Conservation (phyloP, 2,797 vertebrate genomes). For the Pangasius mekongensis region DNA sequence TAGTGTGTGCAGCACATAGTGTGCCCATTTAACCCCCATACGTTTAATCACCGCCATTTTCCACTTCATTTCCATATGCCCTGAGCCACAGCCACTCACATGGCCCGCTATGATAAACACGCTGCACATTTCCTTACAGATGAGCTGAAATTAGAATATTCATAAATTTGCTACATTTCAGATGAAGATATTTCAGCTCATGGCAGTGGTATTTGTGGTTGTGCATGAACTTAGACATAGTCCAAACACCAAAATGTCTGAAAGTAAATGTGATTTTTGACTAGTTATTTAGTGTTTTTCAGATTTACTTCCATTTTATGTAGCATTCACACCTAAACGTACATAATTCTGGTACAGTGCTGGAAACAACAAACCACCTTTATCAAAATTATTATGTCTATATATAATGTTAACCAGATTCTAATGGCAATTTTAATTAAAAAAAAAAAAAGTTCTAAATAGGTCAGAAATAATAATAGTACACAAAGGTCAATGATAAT, state of each 20-base stretch:
- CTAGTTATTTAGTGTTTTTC: background rate
- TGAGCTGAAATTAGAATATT: slow-evolving; percentile 11
- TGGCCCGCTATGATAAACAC: slow-evolving; percentile 57
- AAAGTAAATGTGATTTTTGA: background rate
- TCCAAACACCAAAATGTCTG: background rate
- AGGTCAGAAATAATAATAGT: background rate
- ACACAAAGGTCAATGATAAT: background rate
- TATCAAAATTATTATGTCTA: background rate
- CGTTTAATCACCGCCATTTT: slow-evolving; percentile 71
- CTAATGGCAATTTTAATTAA: background rate
- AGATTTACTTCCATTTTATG: background rate
- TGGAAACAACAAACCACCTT: background rate
- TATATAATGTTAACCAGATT: background rate
- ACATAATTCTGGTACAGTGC: background rate
- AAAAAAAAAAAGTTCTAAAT: background rate
- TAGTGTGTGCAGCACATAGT: slow-evolving; percentile 66
- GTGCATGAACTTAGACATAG: background rate
- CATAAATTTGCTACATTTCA: background rate
- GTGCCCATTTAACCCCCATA: slow-evolving; percentile 58
- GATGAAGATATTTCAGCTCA: background rate
- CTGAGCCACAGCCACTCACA: slow-evolving; percentile 61
- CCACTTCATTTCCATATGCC: slow-evolving; percentile 71
- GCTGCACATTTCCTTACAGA: slow-evolving; percentile 55
- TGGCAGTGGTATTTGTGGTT: background rate
- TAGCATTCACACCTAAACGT: background rate